These are phyloP conservation scores for Drosophila equinoxialis DNA, from an alignment of 1,140 invertebrate species.

Conservation along the genomic window DNA sequence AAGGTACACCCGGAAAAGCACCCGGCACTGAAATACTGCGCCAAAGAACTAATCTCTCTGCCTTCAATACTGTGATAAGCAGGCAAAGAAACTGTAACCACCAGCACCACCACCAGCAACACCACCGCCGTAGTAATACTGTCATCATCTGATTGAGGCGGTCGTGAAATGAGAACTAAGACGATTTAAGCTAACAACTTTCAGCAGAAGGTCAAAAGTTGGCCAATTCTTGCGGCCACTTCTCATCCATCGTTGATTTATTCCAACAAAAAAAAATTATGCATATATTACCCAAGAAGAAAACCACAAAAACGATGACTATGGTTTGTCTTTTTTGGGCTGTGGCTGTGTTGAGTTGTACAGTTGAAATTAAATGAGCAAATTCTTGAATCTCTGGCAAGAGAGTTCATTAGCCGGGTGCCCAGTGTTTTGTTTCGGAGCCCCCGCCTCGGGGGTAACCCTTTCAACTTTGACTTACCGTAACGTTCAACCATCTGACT, in stretches of 20 bases:
- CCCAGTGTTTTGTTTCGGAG: not conserved
- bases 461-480: constrained; percentile 62
- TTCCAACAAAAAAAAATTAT: constrained; percentile 58
- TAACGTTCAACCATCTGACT: constrained; percentile 64
- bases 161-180: not conserved
- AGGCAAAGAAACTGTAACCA: constrained; percentile 21
- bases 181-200: constrained; percentile 2
- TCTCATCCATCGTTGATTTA: constrained; percentile 49
- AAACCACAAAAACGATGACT: not conserved
- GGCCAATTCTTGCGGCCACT: not conserved
- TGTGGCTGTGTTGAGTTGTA: not conserved
- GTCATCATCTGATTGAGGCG: not conserved
- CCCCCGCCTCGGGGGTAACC: constrained; percentile 18
- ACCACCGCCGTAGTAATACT: constrained; percentile 19
- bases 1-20: constrained; percentile 36
- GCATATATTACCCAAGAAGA: constrained; percentile 33
- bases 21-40: constrained; percentile 61
- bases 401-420: constrained; percentile 5
- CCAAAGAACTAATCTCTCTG: constrained; percentile 41
- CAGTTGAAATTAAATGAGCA: constrained; percentile 2
- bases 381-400: not conserved
- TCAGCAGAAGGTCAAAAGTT: constrained; percentile 41
- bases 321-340: not conserved
- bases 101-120: constrained; percentile 3
- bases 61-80: not conserved